These are phyloP conservation scores for Scaptomyza polygonia DNA, from an alignment of 2,888 invertebrate species.

Conservation along the genomic window DNA sequence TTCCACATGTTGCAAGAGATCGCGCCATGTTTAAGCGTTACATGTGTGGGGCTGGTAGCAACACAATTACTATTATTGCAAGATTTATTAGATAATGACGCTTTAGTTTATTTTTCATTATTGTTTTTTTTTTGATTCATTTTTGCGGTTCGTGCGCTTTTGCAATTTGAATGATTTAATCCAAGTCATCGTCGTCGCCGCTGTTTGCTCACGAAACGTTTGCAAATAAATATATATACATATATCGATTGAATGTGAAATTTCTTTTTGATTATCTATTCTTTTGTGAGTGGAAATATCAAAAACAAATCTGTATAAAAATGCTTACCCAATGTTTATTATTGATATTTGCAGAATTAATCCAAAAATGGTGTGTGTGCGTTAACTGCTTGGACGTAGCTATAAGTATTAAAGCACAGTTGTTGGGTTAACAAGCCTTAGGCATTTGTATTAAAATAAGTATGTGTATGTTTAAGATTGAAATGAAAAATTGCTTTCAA, in stretches of 20 bases:
- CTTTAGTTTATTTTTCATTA: slow-evolving; percentile 53
- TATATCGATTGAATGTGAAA: slow-evolving; percentile 50
- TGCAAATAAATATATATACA: slow-evolving; percentile 43
- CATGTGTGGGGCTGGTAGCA: slow-evolving; percentile 37
- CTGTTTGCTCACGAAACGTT: slow-evolving; percentile 14
- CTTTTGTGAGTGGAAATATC: slow-evolving; percentile 1
- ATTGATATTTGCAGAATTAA: slow-evolving; percentile 49
- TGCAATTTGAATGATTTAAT: slow-evolving; percentile 75
- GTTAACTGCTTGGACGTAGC: slow-evolving; percentile 10
- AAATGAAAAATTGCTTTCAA: slow-evolving; percentile 35
- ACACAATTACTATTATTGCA: slow-evolving; percentile 47
- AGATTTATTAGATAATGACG: slow-evolving; percentile 74
- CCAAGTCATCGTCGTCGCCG: slow-evolving; percentile 44
- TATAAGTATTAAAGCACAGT: slow-evolving; percentile 40
- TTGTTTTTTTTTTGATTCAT: slow-evolving; percentile 21
- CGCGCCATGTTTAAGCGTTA: slow-evolving; percentile 52
- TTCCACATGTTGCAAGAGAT: slow-evolving; percentile 61
- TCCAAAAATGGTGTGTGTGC: slow-evolving; percentile 42
- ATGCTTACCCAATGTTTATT: slow-evolving; percentile 40
- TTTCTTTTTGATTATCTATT: slow-evolving; percentile 36
- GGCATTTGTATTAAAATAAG: slow-evolving; percentile 5
- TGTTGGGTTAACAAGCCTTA: slow-evolving; percentile 29
- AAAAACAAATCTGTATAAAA: slow-evolving; percentile 1
- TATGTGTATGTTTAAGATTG: neutral
- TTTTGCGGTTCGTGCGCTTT: slow-evolving; percentile 53